Conservation (phyloP, 2,888 invertebrate genomes). For the Prostheceraeus crozeri region DNA sequence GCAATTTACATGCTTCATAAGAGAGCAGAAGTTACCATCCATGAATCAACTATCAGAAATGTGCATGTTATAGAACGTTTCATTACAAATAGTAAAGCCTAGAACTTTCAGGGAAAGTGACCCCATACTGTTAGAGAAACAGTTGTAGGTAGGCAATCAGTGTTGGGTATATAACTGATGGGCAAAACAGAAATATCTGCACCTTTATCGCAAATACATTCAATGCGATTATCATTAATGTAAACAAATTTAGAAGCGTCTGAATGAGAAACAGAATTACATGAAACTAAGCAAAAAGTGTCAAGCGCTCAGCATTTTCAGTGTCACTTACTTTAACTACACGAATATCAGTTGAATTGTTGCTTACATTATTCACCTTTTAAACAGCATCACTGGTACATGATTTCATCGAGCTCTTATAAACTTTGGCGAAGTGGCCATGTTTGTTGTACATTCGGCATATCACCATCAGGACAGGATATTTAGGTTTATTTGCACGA, state of each 20-base stretch:
- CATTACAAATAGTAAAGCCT: background rate
- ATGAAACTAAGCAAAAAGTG: too few relatives aligned
- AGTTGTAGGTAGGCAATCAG: background rate
- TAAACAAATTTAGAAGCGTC: too few relatives aligned
- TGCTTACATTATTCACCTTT: too few relatives aligned
- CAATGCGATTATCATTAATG: too few relatives aligned
- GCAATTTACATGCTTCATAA: conserved; percentile 4
- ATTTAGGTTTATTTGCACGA: conserved; percentile 4
- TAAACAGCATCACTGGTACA: too few relatives aligned
- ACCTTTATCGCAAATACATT: conserved; percentile 12
- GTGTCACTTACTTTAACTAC: too few relatives aligned
- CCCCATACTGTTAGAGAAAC: background rate
- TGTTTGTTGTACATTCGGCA: background rate
- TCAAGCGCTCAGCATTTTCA: too few relatives aligned
- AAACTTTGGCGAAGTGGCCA: conserved; percentile 8
- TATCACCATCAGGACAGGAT: background rate
- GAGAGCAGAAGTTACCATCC: background rate
- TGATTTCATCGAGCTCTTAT: background rate
- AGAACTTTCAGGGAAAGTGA: background rate
- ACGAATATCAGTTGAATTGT: too few relatives aligned
- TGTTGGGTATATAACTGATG: background rate
- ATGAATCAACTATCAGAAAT: background rate
- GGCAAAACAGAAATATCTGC: conserved; percentile 18
- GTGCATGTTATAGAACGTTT: background rate
- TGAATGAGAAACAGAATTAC: too few relatives aligned